These are phyloP conservation scores for Oncorhynchus keta DNA, from an alignment of 2,113 vertebrate species.

Conservation along the genomic window DNA sequence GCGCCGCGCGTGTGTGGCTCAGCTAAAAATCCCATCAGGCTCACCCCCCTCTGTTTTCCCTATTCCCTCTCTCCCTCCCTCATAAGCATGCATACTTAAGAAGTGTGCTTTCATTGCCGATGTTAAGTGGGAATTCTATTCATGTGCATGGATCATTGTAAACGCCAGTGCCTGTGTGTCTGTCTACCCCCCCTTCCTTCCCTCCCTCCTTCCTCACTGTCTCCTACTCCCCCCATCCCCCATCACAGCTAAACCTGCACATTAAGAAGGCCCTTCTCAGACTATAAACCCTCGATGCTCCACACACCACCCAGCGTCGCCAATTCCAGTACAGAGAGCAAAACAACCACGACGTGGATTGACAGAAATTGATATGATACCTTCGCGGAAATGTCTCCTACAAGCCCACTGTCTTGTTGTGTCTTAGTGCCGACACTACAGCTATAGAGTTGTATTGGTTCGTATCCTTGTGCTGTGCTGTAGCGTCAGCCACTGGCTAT, in stretches of 20 bases:
- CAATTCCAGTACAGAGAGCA: background rate
- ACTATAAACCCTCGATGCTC: background rate
- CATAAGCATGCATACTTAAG: conserved; percentile 65
- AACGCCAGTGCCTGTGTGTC: conserved; percentile 8
- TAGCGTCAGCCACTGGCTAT: too few relatives aligned
- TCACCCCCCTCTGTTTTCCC: background rate
- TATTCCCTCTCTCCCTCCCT: too few relatives aligned
- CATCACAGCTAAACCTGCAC: too few relatives aligned
- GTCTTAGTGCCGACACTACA: background rate
- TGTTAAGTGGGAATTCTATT: conserved; percentile 65
- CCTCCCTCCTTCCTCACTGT: background rate
- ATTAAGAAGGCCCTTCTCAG: background rate
- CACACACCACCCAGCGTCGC: background rate
- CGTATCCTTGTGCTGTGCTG: too few relatives aligned
- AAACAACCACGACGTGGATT: conserved; percentile 25
- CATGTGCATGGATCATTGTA: conserved; percentile 68
- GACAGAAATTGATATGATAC: conserved; percentile 39
- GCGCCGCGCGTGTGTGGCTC: background rate
- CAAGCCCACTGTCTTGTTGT: too few relatives aligned
- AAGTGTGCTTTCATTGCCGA: conserved; percentile 70
- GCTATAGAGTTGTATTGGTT: conserved; percentile 30
- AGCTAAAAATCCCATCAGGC: background rate
- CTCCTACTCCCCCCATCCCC: too few relatives aligned
- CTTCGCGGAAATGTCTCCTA: too few relatives aligned
- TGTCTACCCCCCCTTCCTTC: conserved; percentile 13